Evolutionary conservation across 2,888 invertebrate genomes (phyloP).

Genomic region (Cerceris rybyensis): DNA sequence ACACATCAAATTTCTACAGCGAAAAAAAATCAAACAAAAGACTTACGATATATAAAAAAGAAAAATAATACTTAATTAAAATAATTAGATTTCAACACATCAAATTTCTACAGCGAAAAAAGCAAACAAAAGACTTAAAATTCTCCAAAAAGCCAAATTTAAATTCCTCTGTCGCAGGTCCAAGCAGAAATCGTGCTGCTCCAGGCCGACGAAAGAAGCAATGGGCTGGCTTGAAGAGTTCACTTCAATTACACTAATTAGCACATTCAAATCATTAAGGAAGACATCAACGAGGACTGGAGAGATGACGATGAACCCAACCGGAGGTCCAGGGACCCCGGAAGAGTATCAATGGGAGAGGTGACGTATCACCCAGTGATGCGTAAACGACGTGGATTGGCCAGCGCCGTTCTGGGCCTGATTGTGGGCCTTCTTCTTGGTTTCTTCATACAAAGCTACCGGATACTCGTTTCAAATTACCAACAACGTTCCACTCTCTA

Average conservation of each 20-base stretch:
- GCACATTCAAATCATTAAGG: slow-evolving; percentile 18
- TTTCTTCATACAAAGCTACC: slow-evolving; percentile 75
- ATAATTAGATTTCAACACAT: neutral
- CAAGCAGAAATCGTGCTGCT: slow-evolving; percentile 15
- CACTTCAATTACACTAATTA: slow-evolving; percentile 27
- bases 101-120: neutral
- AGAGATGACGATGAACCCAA: slow-evolving; percentile 51
- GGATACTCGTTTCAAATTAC: slow-evolving; percentile 55
- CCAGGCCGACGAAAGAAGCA: slow-evolving; percentile 14
- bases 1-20: neutral
- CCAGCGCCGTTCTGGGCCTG: slow-evolving; percentile 83
- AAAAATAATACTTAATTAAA: neutral
- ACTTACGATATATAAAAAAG: neutral
- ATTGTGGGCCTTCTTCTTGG: slow-evolving; percentile 84
- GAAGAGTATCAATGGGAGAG: slow-evolving; percentile 66
- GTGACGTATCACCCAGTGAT: slow-evolving; percentile 75
- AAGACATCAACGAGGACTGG: slow-evolving; percentile 23
- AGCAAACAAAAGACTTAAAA: neutral
- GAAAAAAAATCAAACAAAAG: neutral
- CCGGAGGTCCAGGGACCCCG: slow-evolving; percentile 46
- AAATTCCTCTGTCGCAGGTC: slow-evolving; percentile 36
- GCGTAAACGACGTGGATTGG: slow-evolving; percentile 81
- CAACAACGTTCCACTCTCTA: slow-evolving; percentile 35
- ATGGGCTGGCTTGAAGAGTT: slow-evolving; percentile 44
- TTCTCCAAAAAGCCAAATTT: neutral